Base-by-base conservation (phyloP, 2,113 vertebrate species). In the Casuarius casuarius region DNA sequence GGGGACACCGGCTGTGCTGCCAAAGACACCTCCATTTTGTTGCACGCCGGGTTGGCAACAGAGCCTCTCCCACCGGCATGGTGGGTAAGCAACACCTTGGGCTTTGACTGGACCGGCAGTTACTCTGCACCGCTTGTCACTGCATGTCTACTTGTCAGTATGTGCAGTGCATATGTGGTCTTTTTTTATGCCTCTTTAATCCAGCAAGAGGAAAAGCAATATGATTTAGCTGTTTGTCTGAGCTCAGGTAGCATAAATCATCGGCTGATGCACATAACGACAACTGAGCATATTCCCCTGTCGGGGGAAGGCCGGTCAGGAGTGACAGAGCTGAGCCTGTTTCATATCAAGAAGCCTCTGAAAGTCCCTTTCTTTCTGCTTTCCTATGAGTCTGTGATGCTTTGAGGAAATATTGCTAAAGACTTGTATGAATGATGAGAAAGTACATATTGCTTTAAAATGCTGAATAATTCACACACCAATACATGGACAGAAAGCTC, bases 1-100 rank as follows among this genome's bases (percentile, higher is more conserved):
- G 75, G 19, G 46, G 79, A 40, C 26, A 54, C 3, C 42, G 59
- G 62, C 51, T 63, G 67, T 13, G 63, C 84, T 63, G 20, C 38
- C 49, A 19, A 18, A 44, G 40, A 87, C 56, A 17, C 0, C 1
- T 54, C 35, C 66, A 17, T 0, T 2, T 12, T 0, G 0, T 15
- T 26, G 23, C 5, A 42, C 15, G 11, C 20, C 7, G 4, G 29
- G 22, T 68, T 33, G 17, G 17, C 46, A 56, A 58, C 12, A 67
- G n/a, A 83, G 5, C 21, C 14, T 54, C 5, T 28, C 29, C 22
- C 10, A 25, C 1, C 1, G 5, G 7, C 18, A 14, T 42, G 29
- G 5, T 23, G 73, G 20, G n/a, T 66, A 25, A 40, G 29, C n/a
- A 48, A 17, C 46, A 28, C 10, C 46, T 48, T 0, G 0, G 31